These are phyloP conservation scores for Heliconius ismenius DNA, from an alignment of 2,888 invertebrate genomes.

Conservation along the genomic window DNA sequence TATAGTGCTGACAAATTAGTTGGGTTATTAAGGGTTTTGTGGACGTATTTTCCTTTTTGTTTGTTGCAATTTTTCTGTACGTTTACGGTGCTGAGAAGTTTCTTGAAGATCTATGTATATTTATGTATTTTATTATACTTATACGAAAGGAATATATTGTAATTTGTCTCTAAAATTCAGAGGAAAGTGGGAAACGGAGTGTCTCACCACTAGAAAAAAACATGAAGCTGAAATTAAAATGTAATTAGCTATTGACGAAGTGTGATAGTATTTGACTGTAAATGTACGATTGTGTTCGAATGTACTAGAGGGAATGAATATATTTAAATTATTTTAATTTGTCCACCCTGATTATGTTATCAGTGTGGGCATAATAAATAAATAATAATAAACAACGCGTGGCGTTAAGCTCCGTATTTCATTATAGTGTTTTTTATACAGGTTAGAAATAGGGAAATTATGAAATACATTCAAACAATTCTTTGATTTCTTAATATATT, in stretches of 20 bases:
- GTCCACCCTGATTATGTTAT: too few species aligned
- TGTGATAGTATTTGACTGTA: not conserved
- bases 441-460: not conserved
- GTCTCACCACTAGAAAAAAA: not conserved
- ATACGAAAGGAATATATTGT: not conserved
- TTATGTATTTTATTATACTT: not conserved
- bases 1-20: constrained; percentile 62
- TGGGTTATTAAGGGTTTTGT: constrained; percentile 43
- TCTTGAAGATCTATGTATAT: not conserved
- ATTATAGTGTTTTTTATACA: not conserved
- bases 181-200: not conserved
- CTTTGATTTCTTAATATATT: not conserved
- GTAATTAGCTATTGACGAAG: not conserved
- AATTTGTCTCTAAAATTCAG: not conserved
- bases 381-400: too few species aligned
- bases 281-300: not conserved
- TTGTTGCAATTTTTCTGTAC: constrained; percentile 14
- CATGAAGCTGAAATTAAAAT: not conserved
- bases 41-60: constrained; percentile 30
- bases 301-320: not conserved
- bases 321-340: not conserved
- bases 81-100: not conserved
- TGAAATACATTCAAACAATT: not conserved
- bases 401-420: not conserved
- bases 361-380: too few species aligned